Conservation (phyloP, 1,140 invertebrate genomes). For the Mycetomoellerius zeteki region DNA sequence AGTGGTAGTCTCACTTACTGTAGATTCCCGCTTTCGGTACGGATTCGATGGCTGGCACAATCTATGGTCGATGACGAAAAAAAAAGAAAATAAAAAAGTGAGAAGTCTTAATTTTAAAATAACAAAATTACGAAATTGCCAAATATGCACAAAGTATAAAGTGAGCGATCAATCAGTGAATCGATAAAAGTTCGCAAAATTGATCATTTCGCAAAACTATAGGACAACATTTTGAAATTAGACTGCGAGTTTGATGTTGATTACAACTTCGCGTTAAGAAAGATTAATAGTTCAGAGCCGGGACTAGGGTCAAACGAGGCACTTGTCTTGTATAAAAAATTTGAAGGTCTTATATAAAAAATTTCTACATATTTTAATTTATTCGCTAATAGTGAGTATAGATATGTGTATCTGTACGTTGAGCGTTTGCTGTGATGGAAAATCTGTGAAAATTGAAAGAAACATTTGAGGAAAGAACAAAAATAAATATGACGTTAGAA, state of each 20-base stretch:
- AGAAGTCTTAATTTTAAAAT: background rate
- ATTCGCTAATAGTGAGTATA: too few species aligned
- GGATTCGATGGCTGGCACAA: slow-evolving; percentile 88
- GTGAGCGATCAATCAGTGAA: background rate
- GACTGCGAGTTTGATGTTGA: background rate
- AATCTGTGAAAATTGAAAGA: too few species aligned
- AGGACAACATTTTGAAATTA: background rate
- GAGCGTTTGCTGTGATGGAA: too few species aligned
- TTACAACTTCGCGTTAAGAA: background rate
- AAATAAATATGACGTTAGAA: too few species aligned
- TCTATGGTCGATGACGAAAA: slow-evolving; percentile 82
- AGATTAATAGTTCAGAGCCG: background rate
- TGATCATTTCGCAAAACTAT: background rate
- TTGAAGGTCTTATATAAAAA: too few species aligned
- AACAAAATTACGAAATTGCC: background rate
- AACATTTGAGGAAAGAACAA: too few species aligned
- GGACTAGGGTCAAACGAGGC: too few species aligned
- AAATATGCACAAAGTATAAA: too few species aligned
- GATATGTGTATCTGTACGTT: too few species aligned
- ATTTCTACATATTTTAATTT: too few species aligned
- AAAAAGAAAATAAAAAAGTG: background rate
- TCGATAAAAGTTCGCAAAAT: background rate
- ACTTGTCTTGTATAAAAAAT: too few species aligned
- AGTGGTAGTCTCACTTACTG: slow-evolving; percentile 90
- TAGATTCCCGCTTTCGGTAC: slow-evolving; percentile 90